Evolutionary conservation across 2,888 invertebrate species (phyloP), one percentile per base, ranked within the genome.

Genomic region (Sminthurinus aureus): DNA sequence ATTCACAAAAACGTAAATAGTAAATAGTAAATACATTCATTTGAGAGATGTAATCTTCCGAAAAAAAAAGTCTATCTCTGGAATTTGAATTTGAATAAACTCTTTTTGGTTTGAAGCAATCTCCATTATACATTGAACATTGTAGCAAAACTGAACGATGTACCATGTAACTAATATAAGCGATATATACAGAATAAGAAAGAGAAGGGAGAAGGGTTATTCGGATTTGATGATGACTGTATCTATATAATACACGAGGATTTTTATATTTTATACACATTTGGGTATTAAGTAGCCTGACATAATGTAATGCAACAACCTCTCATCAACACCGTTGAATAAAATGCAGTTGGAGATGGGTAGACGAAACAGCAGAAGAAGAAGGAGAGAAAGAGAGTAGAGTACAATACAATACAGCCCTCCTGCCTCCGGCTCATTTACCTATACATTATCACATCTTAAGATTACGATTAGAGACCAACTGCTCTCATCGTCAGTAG

Each of bases 21-120:
- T 82, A 77, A n/a, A n/a, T n/a, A n/a, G n/a, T n/a, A n/a, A 84
- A 84, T 80, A 80, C 71, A 80, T 80, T 71, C 71, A 80, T n/a
- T 69, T 20, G 71, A 80, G 80, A 80, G 80, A 80, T 80, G 73
- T 80, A 80, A 80, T 80, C 80, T 80, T 38, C 71, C 24, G 24
- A 52, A 71, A 66, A 38, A 38, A 79, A 80, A 80, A 80, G 71
- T 51, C 71, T 80, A 79, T 84, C 82, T 84, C 79, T 80, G 84
- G 84, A 84, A 84, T 84, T 82, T 84, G 84, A 84, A 84, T 84
- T 84, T 84, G 82, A 84, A 74, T 79, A 76, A 82, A 69, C 38
- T 51, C 69, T 73, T 81, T 71, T 73, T 67, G 75, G 79, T 84
- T 66, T 80, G 67, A 77, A 76, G 80, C 69, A 24, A 12, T 71